A percentile compares a stretch with the other conserved stretches of the same genome.
Conservation (phyloP, 2,113 vertebrate species). For the Alligator sinensis region DNA sequence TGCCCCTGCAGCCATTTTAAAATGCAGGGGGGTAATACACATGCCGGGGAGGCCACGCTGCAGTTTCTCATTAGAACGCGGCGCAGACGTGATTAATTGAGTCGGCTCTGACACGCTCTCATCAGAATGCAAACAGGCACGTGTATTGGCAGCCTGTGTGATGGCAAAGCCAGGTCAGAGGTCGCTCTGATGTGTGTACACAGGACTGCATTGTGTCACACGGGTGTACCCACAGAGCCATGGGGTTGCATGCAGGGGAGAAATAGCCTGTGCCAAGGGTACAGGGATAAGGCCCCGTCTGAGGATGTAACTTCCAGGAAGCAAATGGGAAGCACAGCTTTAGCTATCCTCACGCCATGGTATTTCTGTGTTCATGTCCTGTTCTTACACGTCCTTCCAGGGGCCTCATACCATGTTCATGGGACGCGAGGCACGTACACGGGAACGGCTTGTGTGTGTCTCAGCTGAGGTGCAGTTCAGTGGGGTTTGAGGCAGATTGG, state of each 20-base stretch:
- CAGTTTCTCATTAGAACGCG: too few relatives aligned
- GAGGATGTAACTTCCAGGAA: neutral
- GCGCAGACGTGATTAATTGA: too few relatives aligned
- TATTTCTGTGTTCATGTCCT: neutral
- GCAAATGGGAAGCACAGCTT: neutral
- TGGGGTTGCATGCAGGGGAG: neutral
- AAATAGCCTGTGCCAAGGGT: neutral
- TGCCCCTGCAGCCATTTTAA: too few relatives aligned
- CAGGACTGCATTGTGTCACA: too few relatives aligned
- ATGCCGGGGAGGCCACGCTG: too few relatives aligned
- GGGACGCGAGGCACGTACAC: neutral
- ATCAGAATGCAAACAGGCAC: too few relatives aligned
- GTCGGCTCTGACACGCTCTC: too few relatives aligned
- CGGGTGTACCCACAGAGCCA: rapidly evolving
- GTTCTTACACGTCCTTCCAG: neutral
- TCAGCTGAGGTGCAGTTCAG: neutral
- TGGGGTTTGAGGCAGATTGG: neutral
- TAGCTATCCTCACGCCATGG: neutral
- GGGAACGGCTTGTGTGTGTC: neutral
- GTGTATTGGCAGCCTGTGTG: too few relatives aligned
- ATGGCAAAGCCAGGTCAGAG: too few relatives aligned
- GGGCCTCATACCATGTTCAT: neutral
- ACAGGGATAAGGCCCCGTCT: neutral
- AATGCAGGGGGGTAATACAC: too few relatives aligned
- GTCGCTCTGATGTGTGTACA: too few relatives aligned